Percentiles rank a stretch among this genome's conserved stretches.
Evolutionary conservation across 2,888 invertebrate genomes (phyloP).

Genomic region (Caenorhabditis wallacei): DNA sequence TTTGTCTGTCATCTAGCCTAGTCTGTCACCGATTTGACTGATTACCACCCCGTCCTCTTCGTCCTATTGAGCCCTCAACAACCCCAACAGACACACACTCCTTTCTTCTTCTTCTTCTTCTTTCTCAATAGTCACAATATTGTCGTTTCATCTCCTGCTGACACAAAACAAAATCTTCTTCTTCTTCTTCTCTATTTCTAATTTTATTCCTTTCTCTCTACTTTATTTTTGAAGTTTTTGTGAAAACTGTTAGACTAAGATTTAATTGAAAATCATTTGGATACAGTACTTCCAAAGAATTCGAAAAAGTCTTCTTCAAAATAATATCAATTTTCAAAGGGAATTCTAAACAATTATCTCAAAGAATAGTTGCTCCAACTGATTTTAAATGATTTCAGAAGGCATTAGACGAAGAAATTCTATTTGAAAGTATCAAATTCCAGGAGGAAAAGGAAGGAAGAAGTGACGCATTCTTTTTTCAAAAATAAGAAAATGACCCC

Average conservation of each 20-base stretch:
- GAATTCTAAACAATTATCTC: neutral
- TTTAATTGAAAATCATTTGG: too few relatives aligned
- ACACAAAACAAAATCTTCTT: slow-evolving; percentile 30
- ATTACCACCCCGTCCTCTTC: slow-evolving; percentile 53
- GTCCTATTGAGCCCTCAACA: slow-evolving; percentile 34
- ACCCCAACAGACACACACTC: slow-evolving; percentile 27
- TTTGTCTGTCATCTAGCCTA: slow-evolving; percentile 45
- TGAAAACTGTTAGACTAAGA: too few relatives aligned
- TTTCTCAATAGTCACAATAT: slow-evolving; percentile 65
- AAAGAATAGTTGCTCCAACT: neutral
- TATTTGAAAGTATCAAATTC: slow-evolving; percentile 32
- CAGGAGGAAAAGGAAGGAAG: slow-evolving; percentile 5
- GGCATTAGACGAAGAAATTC: neutral
- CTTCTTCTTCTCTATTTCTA: slow-evolving; percentile 46
- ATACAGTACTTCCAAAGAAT: neutral
- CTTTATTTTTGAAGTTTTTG: neutral
- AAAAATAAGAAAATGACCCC: slow-evolving; percentile 42
- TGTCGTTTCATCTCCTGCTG: slow-evolving; percentile 54
- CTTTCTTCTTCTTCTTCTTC: slow-evolving; percentile 24
- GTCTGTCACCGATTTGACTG: slow-evolving; percentile 62
- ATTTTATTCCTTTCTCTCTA: slow-evolving; percentile 4
- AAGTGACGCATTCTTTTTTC: slow-evolving; percentile 47
- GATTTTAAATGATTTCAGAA: slow-evolving; percentile 17
- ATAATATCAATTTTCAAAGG: neutral
- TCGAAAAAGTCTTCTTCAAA: neutral